Conservation (phyloP, 2,797 vertebrate genomes). For the Sebastes jordani region DNA sequence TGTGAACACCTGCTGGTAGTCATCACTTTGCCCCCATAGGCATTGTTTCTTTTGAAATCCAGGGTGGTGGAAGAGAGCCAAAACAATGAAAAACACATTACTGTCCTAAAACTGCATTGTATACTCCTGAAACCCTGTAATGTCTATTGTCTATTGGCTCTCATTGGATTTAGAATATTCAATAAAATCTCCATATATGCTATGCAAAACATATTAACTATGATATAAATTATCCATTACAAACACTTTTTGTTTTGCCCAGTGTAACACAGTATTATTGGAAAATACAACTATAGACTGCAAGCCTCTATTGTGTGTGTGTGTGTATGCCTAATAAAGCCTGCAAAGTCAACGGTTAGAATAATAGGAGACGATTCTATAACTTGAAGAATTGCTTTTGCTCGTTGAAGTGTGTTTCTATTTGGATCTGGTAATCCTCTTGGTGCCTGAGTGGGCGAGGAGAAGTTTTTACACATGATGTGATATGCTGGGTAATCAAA, state of each 20-base stretch:
- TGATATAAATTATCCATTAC: not conserved
- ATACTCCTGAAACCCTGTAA: not conserved
- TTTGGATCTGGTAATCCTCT: constrained; percentile 33
- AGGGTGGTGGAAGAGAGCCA: not conserved
- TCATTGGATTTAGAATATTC: not conserved
- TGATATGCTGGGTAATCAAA: constrained; percentile 58
- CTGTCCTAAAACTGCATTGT: not conserved
- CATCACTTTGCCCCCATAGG: constrained; percentile 20
- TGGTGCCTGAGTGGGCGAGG: constrained; percentile 31
- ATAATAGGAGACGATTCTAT: constrained; percentile 16
- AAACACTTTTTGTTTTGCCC: not conserved
- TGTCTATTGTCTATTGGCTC: not conserved
- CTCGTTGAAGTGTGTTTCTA: constrained; percentile 7
- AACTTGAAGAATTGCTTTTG: constrained; percentile 15
- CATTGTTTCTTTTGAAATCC: constrained; percentile 9
- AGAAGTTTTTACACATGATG: constrained; percentile 29
- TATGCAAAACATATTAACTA: not conserved
- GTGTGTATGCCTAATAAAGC: not conserved
- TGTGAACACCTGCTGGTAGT: constrained; percentile 28
- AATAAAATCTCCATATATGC: not conserved
- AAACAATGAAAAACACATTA: not conserved
- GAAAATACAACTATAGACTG: not conserved
- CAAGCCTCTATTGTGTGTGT: not conserved
- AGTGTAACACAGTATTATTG: not conserved
- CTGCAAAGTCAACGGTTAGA: constrained; percentile 17